Evolutionary conservation across 1,140 invertebrate genomes (phyloP).

Genomic region (Diplogasteroides magnus): DNA sequence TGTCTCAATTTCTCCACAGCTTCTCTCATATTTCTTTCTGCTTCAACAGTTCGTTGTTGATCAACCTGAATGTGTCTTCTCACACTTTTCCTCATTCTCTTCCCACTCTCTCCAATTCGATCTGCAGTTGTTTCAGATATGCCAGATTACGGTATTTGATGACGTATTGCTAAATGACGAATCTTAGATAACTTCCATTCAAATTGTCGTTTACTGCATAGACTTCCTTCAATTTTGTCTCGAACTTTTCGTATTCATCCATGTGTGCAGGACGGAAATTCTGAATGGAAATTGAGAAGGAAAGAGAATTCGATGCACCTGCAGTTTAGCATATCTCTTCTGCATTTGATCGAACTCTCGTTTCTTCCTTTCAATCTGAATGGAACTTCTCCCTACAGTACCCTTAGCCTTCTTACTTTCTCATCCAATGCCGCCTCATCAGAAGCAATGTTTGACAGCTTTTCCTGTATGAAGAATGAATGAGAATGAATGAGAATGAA

Average conservation of each 20-base stretch:
- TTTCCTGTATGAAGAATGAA: conserved; percentile 52
- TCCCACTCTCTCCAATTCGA: conserved; percentile 68
- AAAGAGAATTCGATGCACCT: too few relatives aligned
- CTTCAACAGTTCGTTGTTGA: conserved; percentile 12
- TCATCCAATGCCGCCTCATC: conserved; percentile 78
- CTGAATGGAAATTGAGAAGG: too few relatives aligned
- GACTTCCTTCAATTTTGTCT: conserved; percentile 74
- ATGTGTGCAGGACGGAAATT: conserved; percentile 81
- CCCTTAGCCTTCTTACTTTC: too few relatives aligned
- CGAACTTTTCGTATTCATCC: conserved; percentile 87
- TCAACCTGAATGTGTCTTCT: conserved; percentile 7
- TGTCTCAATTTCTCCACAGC: conserved; percentile 32
- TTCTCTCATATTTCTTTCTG: conserved; percentile 28
- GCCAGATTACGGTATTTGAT: conserved; percentile 77
- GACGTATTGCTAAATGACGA: conserved; percentile 66
- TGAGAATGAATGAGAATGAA: conserved; percentile 16
- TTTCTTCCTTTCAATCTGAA: conserved; percentile 82
- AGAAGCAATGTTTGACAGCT: conserved; percentile 76
- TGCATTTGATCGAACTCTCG: conserved; percentile 84
- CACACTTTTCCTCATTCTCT: conserved; percentile 40
- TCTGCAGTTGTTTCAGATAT: conserved; percentile 72
- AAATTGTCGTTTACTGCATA: conserved; percentile 65
- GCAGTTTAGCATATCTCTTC: conserved; percentile 76
- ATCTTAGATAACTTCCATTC: background rate
- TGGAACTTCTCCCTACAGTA: too few relatives aligned